Evolutionary conservation across 1,140 invertebrate species (phyloP), one percentile per base, ranked within the genome.

Genomic region (Drosophila sp.): DNA sequence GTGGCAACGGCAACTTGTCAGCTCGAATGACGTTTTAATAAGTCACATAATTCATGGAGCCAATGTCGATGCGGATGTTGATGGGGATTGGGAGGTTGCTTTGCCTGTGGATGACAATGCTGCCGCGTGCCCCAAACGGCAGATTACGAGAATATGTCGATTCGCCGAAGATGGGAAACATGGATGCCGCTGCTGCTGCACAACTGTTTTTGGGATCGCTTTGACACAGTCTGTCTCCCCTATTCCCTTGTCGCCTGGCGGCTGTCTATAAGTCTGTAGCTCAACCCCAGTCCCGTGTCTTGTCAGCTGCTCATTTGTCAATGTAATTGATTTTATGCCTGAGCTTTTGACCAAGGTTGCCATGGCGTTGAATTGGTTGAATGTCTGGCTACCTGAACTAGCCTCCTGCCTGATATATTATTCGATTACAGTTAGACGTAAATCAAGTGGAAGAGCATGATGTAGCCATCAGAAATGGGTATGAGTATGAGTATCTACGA

Each of bases 261-360:
- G 21, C 21, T 50, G 36, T 67, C 43, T 11, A 4, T 36, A 38
- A 27, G 4, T 27, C 9, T 51, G 16, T 16, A 40, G 16, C 51
- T n/a, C 14, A 18, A 16, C 41, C 18, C 50, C 41, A 16, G 5
- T 53, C 32, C 57, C 54, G 57, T 57, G 56, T 69, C 83, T 83
- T 89, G 83, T 89, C 83, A 83, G 76, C 83, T 89, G 83, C 83
- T 89, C 83, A 89, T 89, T 89, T 89, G 83, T 89, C 83, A 89
- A 83, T 89, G 83, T 89, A 89, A 89, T 89, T 89, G 83, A 89
- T 89, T 89, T 89, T 89, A 83, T 89, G 83, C 79, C 76, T 74
- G 76, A 69, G 80, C 83, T 87, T 79, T 89, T 83, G 82, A 83
- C 82, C 79, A 80, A 73, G 82, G 72, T 76, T 83, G 76, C 59